Evolutionary conservation across 2,113 vertebrate genomes (phyloP).

Genomic region (Macquaria australasica): DNA sequence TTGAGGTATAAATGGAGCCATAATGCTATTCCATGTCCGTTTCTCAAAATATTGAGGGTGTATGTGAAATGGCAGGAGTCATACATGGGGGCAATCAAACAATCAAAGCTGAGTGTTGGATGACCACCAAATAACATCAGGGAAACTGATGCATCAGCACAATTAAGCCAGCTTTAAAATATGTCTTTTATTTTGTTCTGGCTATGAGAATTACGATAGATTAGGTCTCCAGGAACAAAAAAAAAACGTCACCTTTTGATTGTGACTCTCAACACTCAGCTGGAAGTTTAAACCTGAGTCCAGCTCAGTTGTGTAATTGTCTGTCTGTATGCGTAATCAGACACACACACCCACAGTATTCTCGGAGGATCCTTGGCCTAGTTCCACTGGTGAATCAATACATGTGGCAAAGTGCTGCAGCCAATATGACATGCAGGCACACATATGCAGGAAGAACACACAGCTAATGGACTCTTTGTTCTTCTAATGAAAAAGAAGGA

Average conservation of each 20-base stretch:
- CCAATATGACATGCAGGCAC: conserved; percentile 30
- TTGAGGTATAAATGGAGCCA: conserved; percentile 15
- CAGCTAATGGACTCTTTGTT: conserved; percentile 56
- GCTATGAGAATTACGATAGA: neutral
- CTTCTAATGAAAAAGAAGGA: conserved; percentile 31
- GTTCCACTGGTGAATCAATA: conserved; percentile 64
- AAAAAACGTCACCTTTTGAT: neutral
- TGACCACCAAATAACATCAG: conserved; percentile 16
- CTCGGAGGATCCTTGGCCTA: conserved; percentile 45
- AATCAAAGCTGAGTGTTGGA: neutral
- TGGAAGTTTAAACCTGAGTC: conserved; percentile 1
- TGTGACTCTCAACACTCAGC: neutral
- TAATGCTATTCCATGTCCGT: conserved; percentile 9
- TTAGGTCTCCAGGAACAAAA: neutral
- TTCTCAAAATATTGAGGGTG: conserved; percentile 23
- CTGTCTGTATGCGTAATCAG: conserved; percentile 17
- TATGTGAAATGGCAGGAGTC: conserved; percentile 2
- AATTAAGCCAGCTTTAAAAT: neutral
- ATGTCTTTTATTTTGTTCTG: neutral
- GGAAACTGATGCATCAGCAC: conserved; percentile 20
- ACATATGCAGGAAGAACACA: conserved; percentile 22
- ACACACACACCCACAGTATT: neutral
- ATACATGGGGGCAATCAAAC: neutral
- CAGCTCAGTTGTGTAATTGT: conserved; percentile 1
- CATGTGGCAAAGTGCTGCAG: conserved; percentile 32